Base-by-base conservation (phyloP, 2,888 invertebrate genomes). In the Archips xylosteana region DNA sequence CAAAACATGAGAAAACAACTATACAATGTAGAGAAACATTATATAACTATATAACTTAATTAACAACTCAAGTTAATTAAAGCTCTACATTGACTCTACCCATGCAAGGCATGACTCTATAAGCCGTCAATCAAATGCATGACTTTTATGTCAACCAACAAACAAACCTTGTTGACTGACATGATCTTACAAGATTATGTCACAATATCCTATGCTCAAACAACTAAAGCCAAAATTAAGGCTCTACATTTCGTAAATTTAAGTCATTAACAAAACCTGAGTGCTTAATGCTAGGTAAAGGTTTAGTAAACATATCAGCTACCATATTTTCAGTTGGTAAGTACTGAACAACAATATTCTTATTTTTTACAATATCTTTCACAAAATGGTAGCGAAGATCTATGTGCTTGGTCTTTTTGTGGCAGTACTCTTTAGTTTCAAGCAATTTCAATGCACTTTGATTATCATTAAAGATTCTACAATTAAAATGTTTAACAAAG, bases 371-470 rank as follows among this genome's bases (percentile, higher is more conserved):
- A 32, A 73, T 57, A 63, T 73, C 72, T 39, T 72, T 76, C 2
- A 75, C 57, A 70, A 66, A 75, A 66, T 77, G 75, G 51, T 77
- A 70, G 1, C 74, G 39, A 12, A 76, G n/a, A 59, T 42, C 42
- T 8, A 42, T 42, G 42, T 42, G 42, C 42, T 42, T 42, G 42
- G 42, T 75, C 15, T 67, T 68, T 59, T 70, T 75, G 68, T 77
- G 77, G 62, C 63, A 74, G 42, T 74, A 74, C 62, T 76, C 72
- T n/a, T 65, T 64, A 36, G 32, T 15, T 57, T 76, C 67, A n/a
- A 78, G 51, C 23, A 75, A 71, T 49, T 63, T 70, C 6, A 62
- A 10, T 42, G 76, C 70, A 64, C 77, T 76, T 62, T 78, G 76
- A 32, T 75, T 77, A 62, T 77, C 78, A 76, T 13, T 62, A 62